Percentiles rank a stretch among this genome's conserved stretches.
phyloP scores from a whole-genome alignment of 2,113 vertebrate genomes.

The Tupaia chinensis region DNA sequence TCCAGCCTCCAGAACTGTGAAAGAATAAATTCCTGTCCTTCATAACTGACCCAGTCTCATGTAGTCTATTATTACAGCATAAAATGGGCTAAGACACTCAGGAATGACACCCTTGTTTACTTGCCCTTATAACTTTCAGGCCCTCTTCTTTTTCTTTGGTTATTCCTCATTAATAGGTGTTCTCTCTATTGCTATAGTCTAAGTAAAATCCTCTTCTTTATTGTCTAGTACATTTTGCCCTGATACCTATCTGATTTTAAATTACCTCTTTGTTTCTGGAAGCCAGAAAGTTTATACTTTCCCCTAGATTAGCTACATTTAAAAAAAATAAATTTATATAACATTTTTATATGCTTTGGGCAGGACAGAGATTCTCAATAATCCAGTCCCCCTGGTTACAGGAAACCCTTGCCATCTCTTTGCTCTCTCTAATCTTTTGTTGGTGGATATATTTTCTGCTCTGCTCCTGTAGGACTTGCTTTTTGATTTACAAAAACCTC shows the following conservation, averaged over 20 bases:
- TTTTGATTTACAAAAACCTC: constrained; percentile 65
- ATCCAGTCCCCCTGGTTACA: background rate
- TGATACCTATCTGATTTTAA: constrained; percentile 21
- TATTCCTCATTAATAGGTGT: background rate
- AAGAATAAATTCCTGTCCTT: background rate
- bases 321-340: background rate
- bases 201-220: constrained; percentile 29
- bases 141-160: background rate
- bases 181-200: background rate
- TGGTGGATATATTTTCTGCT: constrained; percentile 29
- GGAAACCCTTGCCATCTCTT: background rate
- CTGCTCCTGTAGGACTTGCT: constrained; percentile 34
- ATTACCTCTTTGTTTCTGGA: constrained; percentile 6
- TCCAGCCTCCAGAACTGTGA: background rate
- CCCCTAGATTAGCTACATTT: background rate
- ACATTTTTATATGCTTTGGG: constrained; percentile 16
- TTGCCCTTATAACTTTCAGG: background rate
- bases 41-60: background rate
- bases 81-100: background rate
- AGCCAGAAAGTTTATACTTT: background rate
- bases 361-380: background rate
- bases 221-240: background rate
- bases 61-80: background rate
- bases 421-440: constrained; percentile 31
- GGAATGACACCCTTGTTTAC: background rate